phyloP scores from a whole-genome alignment of 1,140 invertebrate species.

The Armadillidium nasatum region DNA sequence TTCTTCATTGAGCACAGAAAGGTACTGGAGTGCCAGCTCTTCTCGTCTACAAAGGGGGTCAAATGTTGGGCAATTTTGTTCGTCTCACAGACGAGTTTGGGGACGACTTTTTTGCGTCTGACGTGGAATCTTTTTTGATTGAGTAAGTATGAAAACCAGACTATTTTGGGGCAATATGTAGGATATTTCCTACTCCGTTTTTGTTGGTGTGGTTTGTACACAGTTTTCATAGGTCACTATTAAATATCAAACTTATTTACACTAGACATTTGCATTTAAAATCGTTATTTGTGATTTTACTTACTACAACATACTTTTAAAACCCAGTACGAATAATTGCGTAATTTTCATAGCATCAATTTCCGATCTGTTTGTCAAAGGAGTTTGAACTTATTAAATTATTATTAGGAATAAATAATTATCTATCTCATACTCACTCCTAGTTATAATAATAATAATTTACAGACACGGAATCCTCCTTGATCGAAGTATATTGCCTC shows the following conservation, averaged over 20 bases:
- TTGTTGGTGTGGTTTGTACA: too few species aligned
- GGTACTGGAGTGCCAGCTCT: conserved; percentile 83
- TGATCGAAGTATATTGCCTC: neutral
- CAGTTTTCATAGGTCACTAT: too few species aligned
- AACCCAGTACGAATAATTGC: too few species aligned
- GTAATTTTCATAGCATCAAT: too few species aligned
- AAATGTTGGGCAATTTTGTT: conserved; percentile 90
- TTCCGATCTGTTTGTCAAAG: too few species aligned
- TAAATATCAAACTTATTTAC: too few species aligned
- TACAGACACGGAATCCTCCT: neutral
- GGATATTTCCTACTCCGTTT: neutral
- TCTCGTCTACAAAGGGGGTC: conserved; percentile 81
- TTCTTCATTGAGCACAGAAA: conserved; percentile 52
- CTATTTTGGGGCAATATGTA: neutral
- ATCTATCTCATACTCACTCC: too few species aligned
- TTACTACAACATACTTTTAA: too few species aligned
- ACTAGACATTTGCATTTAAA: too few species aligned
- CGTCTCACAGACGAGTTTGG: conserved; percentile 78
- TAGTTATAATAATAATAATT: neutral
- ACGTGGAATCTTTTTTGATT: conserved; percentile 83
- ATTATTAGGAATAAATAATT: too few species aligned
- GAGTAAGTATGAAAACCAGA: conserved; percentile 60
- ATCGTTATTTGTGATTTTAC: too few species aligned
- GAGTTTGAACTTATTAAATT: too few species aligned
- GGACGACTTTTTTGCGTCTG: conserved; percentile 81